Evolutionary conservation across 2,113 vertebrate genomes (phyloP).

Genomic region (Ictidomys tridecemlineatus): DNA sequence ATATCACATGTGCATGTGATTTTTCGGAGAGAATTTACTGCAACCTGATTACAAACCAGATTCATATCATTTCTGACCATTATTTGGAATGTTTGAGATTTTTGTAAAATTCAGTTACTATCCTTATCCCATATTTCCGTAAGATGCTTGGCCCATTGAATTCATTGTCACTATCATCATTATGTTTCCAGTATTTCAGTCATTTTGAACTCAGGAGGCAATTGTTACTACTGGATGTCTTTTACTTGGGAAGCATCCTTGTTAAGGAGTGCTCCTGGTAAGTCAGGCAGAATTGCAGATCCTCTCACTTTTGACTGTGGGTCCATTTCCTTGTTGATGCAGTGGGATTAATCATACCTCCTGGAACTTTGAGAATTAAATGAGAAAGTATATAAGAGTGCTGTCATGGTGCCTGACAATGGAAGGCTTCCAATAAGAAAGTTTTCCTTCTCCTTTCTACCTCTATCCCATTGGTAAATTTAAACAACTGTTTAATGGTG

Average conservation of each 20-base stretch:
- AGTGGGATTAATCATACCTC: not conserved
- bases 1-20: not conserved
- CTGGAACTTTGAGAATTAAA: not conserved
- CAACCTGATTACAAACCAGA: not conserved
- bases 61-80: not conserved
- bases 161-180: not conserved
- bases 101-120: not conserved
- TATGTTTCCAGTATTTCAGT: not conserved
- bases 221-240: not conserved
- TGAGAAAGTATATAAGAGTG: too few relatives aligned
- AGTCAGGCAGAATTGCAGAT: not conserved
- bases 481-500: not conserved
- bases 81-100: not conserved
- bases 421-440: not conserved
- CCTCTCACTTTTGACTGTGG: not conserved
- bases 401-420: not conserved
- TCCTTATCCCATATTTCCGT: not conserved
- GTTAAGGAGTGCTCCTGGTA: not conserved
- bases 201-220: not conserved
- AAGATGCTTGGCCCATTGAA: not conserved
- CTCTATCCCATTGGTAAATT: not conserved
- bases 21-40: slow-evolving; percentile 32
- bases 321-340: fast-evolving
- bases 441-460: not conserved
- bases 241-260: not conserved